Conservation (phyloP, 2,797 vertebrate species). For the Phataginus tetradactyla region DNA sequence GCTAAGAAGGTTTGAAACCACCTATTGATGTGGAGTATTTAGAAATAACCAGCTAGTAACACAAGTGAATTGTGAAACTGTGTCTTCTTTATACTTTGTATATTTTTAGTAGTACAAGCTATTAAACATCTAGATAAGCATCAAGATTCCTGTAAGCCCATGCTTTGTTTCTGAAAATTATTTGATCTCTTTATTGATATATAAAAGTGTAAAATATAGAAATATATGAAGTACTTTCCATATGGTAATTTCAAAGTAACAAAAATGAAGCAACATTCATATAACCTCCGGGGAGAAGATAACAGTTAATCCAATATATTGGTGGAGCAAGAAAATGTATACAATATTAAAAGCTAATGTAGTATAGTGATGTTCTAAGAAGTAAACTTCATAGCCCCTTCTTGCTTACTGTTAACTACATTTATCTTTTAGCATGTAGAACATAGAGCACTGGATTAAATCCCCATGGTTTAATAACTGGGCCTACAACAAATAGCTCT, state of each 20-base stretch:
- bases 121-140: slow-evolving; percentile 8
- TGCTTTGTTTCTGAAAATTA: slow-evolving; percentile 21
- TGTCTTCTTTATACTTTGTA: background rate
- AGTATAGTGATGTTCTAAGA: background rate
- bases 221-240: background rate
- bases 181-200: slow-evolving; percentile 27
- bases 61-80: background rate
- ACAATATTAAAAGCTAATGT: background rate
- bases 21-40: background rate
- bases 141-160: background rate
- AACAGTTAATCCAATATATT: background rate
- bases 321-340: slow-evolving; percentile 9
- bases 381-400: slow-evolving; percentile 30
- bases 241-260: slow-evolving; percentile 17
- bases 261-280: slow-evolving; percentile 36
- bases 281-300: slow-evolving; percentile 12
- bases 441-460: background rate
- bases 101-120: background rate
- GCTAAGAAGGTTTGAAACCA: background rate
- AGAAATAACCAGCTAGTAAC: background rate
- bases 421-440: background rate
- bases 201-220: slow-evolving; percentile 51
- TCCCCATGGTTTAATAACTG: background rate
- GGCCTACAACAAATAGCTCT: background rate
- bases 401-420: background rate